phyloP scores from a whole-genome alignment of 2,113 vertebrate genomes.

The zebrafish (Danio rerio) region DNA sequence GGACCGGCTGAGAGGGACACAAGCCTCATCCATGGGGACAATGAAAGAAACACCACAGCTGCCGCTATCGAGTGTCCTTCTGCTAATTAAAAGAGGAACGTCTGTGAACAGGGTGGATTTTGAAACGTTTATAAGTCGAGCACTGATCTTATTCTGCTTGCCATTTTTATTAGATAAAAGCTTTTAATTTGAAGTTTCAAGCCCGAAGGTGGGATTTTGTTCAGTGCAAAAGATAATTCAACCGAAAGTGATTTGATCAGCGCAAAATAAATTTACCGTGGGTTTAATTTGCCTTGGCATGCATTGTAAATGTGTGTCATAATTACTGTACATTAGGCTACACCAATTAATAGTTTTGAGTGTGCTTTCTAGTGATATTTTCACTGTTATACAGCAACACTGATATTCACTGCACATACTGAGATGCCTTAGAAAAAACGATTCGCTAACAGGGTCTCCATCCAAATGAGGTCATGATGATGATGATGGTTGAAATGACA shows the following conservation, averaged over 20 bases:
- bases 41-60: conserved; percentile 7
- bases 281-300: no score
- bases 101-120: conserved; percentile 12
- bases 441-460: not conserved
- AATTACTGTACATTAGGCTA: no score
- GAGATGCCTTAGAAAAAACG: not conserved
- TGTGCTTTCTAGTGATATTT: not conserved
- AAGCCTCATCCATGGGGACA: conserved; percentile 32
- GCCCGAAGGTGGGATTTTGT: no score
- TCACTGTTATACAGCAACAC: not conserved
- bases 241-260: no score
- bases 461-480: not conserved
- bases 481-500: conserved; percentile 58
- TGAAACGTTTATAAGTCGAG: no score
- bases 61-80: not conserved
- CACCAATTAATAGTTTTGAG: no score
- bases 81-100: not conserved
- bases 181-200: no score
- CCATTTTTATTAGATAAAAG: no score
- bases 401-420: not conserved
- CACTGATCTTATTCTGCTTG: no score
- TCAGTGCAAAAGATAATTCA: no score
- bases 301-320: no score
- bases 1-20: conserved; percentile 57
- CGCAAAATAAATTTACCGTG: no score